These are phyloP conservation scores for Pipistrellus pipistrellus DNA, from an alignment of 2,797 vertebrate species.

Conservation along the genomic window DNA sequence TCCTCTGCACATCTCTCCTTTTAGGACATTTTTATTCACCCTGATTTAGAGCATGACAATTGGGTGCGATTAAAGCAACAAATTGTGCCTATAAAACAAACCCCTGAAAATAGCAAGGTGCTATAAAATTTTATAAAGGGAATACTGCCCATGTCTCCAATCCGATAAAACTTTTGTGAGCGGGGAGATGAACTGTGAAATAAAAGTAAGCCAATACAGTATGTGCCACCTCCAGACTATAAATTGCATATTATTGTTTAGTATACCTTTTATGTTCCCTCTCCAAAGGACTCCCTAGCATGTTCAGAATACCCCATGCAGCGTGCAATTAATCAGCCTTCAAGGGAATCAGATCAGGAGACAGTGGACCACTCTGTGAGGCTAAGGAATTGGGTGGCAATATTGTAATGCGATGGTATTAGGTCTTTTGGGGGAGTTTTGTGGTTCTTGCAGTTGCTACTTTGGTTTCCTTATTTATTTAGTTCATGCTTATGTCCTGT, in stretches of 20 bases:
- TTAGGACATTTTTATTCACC: constrained; percentile 89
- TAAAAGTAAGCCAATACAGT: constrained; percentile 87
- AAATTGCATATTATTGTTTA: constrained; percentile 85
- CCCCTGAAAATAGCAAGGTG: constrained; percentile 87
- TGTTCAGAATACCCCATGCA: constrained; percentile 57
- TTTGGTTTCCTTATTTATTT: constrained; percentile 22
- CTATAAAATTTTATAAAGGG: constrained; percentile 90
- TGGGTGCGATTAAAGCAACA: constrained; percentile 90
- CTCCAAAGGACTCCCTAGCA: constrained; percentile 77
- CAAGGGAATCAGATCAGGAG: not conserved
- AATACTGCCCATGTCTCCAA: constrained; percentile 87
- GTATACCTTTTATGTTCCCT: constrained; percentile 83
- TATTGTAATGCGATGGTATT: accelerated
- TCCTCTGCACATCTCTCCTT: constrained; percentile 87
- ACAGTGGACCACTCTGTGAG: not conserved
- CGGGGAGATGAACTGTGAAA: constrained; percentile 89
- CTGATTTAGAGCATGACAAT: constrained; percentile 91
- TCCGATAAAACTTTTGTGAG: constrained; percentile 89
- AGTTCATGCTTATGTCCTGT: constrained; percentile 47
- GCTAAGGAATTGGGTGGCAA: not conserved
- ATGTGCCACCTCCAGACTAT: constrained; percentile 78
- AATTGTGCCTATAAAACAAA: constrained; percentile 90
- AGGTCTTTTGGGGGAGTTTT: not conserved
- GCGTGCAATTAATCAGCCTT: constrained; percentile 71
- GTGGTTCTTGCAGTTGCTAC: not conserved